Base-by-base conservation (phyloP, 2,797 vertebrate species). In the Channallabes apus region DNA sequence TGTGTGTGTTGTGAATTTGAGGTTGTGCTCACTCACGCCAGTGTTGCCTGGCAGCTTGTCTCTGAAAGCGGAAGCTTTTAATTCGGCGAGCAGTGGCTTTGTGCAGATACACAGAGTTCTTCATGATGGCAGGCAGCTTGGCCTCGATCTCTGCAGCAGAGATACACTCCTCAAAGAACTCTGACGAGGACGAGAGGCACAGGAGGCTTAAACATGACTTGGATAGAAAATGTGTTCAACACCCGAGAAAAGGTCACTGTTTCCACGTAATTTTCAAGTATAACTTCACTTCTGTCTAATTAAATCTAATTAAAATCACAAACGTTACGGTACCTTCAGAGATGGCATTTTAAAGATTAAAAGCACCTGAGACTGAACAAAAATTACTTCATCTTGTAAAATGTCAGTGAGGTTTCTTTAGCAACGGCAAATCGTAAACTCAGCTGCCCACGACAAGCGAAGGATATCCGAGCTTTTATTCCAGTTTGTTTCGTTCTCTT, bases 81-180 rank as follows among this genome's bases (percentile, higher is more conserved):
- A 99, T 99, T 80, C 97, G 94, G 1, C 98, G 96, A 0, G 97
- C 97, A 24, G 97, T 95, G 1, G 97, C 97, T 93, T 97, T 97
- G 87, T 99, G 98, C 87, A 99, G 94, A 87, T 99, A 99, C 87
- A 99, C 97, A 0, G 97, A 97, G 73, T 99, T 99, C 93, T 99
- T 99, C 98, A 99, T 99, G 86, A 99, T 99, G 12, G 96, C 94
- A 0, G 98, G 98, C 87, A 98, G 97, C 94, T 99, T 99, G 84
- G 98, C 98, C 86, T 99, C 98, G 54, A 99, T 95, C 93, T 99
- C 98, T 0, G 98, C 96, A 0, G 96, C 97, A 86, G 96, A 96
- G 94, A 99, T 99, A 83, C 98, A 99, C 88, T 99, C 98, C 89
- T 99, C 98, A 27, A 99, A 99, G 93, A 99, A 99, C 88, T 91